Percentiles rank a stretch among this genome's conserved stretches.
These are phyloP conservation scores for Disparrhopalites patrizii DNA, from an alignment of 2,888 invertebrate species.

Conservation along the genomic window DNA sequence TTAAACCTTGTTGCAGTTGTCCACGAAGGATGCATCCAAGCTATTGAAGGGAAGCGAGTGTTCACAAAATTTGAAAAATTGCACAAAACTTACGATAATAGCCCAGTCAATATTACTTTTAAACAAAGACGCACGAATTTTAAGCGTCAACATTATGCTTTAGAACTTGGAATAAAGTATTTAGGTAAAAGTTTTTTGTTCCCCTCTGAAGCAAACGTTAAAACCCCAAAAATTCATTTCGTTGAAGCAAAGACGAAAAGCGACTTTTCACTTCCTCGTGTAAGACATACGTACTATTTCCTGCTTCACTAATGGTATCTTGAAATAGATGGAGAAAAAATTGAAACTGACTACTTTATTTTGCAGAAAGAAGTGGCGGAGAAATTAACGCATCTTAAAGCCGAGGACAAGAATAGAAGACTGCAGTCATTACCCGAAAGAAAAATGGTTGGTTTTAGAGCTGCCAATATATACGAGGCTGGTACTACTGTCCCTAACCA, in stretches of 20 bases:
- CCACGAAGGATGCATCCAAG: slow-evolving; percentile 6
- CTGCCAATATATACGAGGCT: background rate
- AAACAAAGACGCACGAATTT: slow-evolving; percentile 61
- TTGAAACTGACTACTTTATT: too few species aligned
- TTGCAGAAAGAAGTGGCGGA: too few species aligned
- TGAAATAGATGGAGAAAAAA: too few species aligned
- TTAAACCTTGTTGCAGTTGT: background rate
- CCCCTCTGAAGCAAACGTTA: slow-evolving; percentile 57
- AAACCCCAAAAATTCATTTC: slow-evolving; percentile 56
- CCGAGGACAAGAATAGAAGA: background rate
- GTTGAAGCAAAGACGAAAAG: background rate
- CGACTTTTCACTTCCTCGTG: too few species aligned
- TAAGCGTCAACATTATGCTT: slow-evolving; percentile 70
- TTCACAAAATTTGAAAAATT: slow-evolving; percentile 72
- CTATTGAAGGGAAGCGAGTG: slow-evolving; percentile 51
- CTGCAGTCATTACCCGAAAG: background rate
- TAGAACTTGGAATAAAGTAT: slow-evolving; percentile 60
- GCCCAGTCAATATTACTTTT: slow-evolving; percentile 75
- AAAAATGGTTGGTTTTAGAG: background rate
- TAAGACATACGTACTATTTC: too few species aligned
- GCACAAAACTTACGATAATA: slow-evolving; percentile 68
- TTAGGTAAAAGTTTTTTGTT: slow-evolving; percentile 68
- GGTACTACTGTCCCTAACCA: background rate
- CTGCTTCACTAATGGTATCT: too few species aligned
- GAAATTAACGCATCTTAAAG: background rate